Evolutionary conservation across 2,888 invertebrate species (phyloP).

Genomic region (Beris chalybata): DNA sequence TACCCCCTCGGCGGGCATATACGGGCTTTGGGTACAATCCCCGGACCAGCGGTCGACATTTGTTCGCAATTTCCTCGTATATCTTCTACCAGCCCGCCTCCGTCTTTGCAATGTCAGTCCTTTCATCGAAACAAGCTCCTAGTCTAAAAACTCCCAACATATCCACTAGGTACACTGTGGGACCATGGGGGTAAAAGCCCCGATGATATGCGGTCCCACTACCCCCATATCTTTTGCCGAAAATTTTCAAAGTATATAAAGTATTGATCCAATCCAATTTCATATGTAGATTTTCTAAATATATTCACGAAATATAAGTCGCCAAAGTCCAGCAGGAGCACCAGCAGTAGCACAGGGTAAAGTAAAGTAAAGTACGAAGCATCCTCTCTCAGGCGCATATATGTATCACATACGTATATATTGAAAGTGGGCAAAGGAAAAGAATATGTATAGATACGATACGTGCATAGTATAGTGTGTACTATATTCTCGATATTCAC

Average conservation of each 20-base stretch:
- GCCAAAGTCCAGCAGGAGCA: constrained; percentile 39
- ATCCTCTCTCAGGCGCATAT: constrained; percentile 20
- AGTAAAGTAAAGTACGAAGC: constrained; percentile 27
- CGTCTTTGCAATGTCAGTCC: too few species aligned
- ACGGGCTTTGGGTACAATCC: too few species aligned
- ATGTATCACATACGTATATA: constrained; percentile 10
- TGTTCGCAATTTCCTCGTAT: too few species aligned
- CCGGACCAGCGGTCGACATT: too few species aligned
- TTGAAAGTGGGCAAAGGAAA: constrained; percentile 25
- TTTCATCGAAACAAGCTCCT: too few species aligned
- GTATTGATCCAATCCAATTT: constrained; percentile 48
- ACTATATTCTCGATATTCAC: constrained; percentile 13
- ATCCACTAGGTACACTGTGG: too few species aligned
- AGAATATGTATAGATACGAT: constrained; percentile 31
- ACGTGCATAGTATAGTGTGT: constrained; percentile 12
- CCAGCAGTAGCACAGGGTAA: constrained; percentile 28
- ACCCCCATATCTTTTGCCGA: constrained; percentile 28
- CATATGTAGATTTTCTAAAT: constrained; percentile 47
- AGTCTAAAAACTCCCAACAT: too few species aligned
- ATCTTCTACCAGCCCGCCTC: too few species aligned
- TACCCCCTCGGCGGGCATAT: too few species aligned
- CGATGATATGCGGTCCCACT: too few species aligned
- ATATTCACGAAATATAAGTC: constrained; percentile 41
- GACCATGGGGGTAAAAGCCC: too few species aligned
- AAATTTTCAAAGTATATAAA: constrained; percentile 39